phyloP scores from a whole-genome alignment of 2,888 invertebrate species.

The Blomia tropicalis region DNA sequence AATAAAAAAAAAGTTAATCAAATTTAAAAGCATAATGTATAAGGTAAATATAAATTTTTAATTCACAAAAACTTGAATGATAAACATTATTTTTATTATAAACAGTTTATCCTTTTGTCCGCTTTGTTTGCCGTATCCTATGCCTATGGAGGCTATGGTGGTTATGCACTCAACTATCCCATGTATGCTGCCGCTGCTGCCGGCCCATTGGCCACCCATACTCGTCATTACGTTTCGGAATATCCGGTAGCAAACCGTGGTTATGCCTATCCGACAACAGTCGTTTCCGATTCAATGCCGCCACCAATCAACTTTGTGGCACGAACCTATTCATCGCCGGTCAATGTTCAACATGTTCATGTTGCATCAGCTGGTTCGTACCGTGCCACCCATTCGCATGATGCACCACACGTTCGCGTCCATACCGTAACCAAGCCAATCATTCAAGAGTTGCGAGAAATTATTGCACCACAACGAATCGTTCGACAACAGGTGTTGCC shows the following conservation, averaged over 20 bases:
- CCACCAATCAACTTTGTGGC: background rate
- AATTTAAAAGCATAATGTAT: background rate
- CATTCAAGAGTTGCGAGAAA: background rate
- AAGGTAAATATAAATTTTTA: background rate
- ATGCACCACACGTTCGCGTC: background rate
- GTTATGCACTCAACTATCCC: background rate
- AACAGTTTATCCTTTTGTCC: background rate
- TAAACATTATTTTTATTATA: background rate
- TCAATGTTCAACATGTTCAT: background rate
- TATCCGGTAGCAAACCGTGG: background rate
- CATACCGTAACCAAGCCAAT: constrained; percentile 6
- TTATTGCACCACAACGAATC: background rate
- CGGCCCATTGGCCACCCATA: constrained; percentile 8
- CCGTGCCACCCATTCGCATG: constrained; percentile 4
- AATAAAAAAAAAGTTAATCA: too few relatives aligned
- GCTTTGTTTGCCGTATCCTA: constrained; percentile 1
- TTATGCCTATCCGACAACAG: background rate
- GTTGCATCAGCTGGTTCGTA: background rate
- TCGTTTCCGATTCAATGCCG: background rate
- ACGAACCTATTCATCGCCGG: background rate
- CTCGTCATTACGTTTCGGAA: background rate
- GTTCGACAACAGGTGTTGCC: constrained; percentile 2
- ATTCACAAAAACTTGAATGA: background rate
- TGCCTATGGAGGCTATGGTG: background rate
- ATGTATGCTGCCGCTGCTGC: background rate